Conservation (phyloP, 2,888 invertebrate genomes). For the Drosophila prostipennis region DNA sequence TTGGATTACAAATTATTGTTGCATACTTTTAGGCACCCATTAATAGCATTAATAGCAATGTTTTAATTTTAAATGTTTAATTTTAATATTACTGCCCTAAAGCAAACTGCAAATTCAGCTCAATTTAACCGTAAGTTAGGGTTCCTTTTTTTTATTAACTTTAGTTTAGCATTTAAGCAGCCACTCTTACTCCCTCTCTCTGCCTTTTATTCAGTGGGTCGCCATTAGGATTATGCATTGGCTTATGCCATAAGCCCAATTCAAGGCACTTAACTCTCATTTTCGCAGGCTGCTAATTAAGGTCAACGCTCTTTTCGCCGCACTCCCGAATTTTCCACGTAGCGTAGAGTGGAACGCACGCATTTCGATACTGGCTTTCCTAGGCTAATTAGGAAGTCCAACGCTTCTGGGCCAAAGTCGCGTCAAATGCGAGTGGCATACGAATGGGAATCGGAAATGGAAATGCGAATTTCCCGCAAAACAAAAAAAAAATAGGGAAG, state of each 20-base stretch:
- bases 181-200: too few relatives aligned
- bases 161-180: background rate
- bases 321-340: background rate
- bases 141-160: background rate
- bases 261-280: slow-evolving; percentile 37
- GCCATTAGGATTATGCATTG: slow-evolving; percentile 8
- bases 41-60: too few relatives aligned
- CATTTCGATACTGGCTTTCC: slow-evolving; percentile 18
- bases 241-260: slow-evolving; percentile 9
- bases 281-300: slow-evolving; percentile 34
- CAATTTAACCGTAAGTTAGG: background rate
- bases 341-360: background rate
- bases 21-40: too few relatives aligned
- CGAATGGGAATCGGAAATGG: slow-evolving; percentile 14
- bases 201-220: background rate
- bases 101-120: too few relatives aligned
- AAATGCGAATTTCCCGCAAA: slow-evolving; percentile 9
- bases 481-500: too few relatives aligned
- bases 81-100: too few relatives aligned
- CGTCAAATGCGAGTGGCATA: slow-evolving; percentile 25
- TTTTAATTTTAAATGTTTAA: too few relatives aligned
- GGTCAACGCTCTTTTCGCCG: slow-evolving; percentile 6
- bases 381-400: slow-evolving; percentile 32
- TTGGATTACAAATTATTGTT: too few relatives aligned
- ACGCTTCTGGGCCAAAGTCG: slow-evolving; percentile 1